Evolutionary conservation across 2,113 vertebrate genomes (phyloP).

Genomic region (Rhipidura dahli): DNA sequence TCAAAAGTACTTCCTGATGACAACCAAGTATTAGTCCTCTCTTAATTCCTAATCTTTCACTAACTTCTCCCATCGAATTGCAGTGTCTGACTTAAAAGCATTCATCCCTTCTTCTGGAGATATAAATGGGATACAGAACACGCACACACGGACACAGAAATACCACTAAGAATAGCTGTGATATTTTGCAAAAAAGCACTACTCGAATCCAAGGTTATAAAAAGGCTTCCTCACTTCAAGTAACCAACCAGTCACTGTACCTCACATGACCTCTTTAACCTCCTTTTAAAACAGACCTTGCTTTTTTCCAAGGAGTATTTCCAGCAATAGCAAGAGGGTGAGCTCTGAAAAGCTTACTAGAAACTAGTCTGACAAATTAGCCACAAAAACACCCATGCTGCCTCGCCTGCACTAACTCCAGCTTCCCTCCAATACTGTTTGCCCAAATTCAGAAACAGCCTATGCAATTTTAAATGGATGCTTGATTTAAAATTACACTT

Average conservation of each 20-base stretch:
- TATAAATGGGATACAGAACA: conserved; percentile 4
- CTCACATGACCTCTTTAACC: background rate
- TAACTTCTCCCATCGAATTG: background rate
- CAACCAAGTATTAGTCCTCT: background rate
- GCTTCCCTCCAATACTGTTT: background rate
- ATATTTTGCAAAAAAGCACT: conserved; percentile 46
- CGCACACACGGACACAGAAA: background rate
- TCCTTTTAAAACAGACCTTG: conserved; percentile 1
- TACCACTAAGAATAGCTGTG: conserved; percentile 44
- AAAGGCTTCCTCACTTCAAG: conserved; percentile 14
- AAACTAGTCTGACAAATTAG: background rate
- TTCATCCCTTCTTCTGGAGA: background rate
- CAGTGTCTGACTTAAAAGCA: background rate
- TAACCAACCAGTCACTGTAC: background rate
- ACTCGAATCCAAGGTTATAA: conserved; percentile 42
- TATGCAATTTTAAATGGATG: background rate
- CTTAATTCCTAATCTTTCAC: background rate
- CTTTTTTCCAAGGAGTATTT: background rate
- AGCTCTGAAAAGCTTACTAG: background rate
- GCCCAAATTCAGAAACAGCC: background rate
- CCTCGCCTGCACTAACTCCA: background rate
- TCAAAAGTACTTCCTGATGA: background rate
- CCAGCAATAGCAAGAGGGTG: background rate
- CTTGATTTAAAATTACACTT: background rate
- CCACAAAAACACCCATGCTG: background rate